These are phyloP conservation scores for Danio tinwini DNA, from an alignment of 2,797 vertebrate species.

Conservation along the genomic window DNA sequence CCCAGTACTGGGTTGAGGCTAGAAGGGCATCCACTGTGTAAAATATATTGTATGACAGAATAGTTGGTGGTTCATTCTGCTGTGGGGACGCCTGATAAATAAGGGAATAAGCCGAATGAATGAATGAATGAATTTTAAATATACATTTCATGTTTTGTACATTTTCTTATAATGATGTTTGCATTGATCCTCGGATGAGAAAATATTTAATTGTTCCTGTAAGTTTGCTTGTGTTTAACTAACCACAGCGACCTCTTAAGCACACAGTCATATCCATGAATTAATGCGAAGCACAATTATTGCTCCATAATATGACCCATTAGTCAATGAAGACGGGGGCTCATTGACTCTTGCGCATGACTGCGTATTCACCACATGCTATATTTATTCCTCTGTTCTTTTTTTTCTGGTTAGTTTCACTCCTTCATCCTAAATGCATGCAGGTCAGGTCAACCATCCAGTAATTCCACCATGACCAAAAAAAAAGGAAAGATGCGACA, in stretches of 20 bases:
- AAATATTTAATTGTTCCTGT: too few relatives aligned
- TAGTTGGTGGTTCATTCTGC: too few relatives aligned
- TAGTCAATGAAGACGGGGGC: slow-evolving; percentile 53
- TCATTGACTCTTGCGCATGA: slow-evolving; percentile 52
- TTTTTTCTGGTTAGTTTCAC: slow-evolving; percentile 52
- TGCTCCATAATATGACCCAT: slow-evolving; percentile 56
- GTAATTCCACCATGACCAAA: slow-evolving; percentile 63
- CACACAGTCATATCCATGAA: not conserved
- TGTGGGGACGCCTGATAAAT: too few relatives aligned
- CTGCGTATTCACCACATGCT: slow-evolving; percentile 58
- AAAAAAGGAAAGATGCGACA: slow-evolving; percentile 60
- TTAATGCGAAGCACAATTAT: slow-evolving; percentile 36
- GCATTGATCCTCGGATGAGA: too few relatives aligned
- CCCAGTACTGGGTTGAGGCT: too few relatives aligned
- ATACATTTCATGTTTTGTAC: too few relatives aligned
- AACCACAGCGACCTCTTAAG: not conserved
- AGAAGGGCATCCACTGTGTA: too few relatives aligned
- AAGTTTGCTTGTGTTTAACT: slow-evolving; percentile 11
- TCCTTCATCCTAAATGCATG: slow-evolving; percentile 57
- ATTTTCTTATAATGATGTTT: too few relatives aligned
- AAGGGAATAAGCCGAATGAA: too few relatives aligned
- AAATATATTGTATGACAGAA: too few relatives aligned
- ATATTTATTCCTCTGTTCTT: slow-evolving; percentile 50
- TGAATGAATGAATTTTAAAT: too few relatives aligned
- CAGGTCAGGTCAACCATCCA: slow-evolving; percentile 61